A percentile compares a stretch with the other conserved stretches of the same genome.
phyloP scores from a whole-genome alignment of 2,113 vertebrate genomes.

The Sylvietta virens region DNA sequence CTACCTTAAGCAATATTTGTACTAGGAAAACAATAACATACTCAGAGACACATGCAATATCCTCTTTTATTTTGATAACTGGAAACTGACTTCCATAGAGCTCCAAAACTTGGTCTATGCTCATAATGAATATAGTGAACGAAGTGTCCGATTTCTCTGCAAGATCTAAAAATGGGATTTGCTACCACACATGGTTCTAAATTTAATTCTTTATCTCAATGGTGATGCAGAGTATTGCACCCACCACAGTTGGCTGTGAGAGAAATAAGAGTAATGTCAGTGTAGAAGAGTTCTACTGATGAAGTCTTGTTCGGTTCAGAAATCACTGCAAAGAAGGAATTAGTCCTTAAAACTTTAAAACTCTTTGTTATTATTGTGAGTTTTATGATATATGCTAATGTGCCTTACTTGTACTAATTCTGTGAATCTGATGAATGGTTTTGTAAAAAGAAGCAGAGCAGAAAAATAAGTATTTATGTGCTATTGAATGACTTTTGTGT shows the following conservation, averaged over 20 bases:
- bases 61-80: constrained; percentile 60
- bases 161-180: not conserved
- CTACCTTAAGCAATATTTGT: constrained; percentile 70
- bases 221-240: not conserved
- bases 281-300: not conserved
- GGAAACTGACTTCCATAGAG: constrained; percentile 39
- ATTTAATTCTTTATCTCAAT: not conserved
- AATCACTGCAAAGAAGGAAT: constrained; percentile 39
- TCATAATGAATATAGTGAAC: not conserved
- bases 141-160: not conserved
- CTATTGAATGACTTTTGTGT: constrained; percentile 72
- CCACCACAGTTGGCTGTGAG: not conserved
- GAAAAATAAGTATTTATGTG: constrained; percentile 74
- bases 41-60: constrained; percentile 63
- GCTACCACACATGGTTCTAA: not conserved
- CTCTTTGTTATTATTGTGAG: constrained; percentile 65
- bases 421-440: constrained; percentile 72
- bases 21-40: constrained; percentile 49
- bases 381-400: constrained; percentile 75
- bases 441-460: constrained; percentile 73
- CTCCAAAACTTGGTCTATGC: not conserved
- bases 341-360: constrained; percentile 52
- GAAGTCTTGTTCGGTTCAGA: not conserved
- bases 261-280: not conserved
- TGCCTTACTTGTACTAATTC: constrained; percentile 77